Base-by-base conservation (phyloP, 2,113 vertebrate species). In the Tonatia bakeri region DNA sequence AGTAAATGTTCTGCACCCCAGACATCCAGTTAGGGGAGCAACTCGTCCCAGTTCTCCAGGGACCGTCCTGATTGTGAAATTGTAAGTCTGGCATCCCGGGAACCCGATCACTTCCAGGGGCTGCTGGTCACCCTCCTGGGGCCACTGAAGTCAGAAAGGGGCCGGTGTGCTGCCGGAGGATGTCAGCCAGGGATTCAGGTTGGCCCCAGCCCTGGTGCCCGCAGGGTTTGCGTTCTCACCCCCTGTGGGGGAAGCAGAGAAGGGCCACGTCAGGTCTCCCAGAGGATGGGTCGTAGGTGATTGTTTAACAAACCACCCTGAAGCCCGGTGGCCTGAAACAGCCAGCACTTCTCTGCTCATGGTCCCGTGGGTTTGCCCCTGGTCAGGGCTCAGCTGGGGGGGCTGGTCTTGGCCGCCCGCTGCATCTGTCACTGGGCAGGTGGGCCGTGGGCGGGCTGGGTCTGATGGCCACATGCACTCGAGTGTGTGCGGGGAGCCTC, bases 381-480 rank as follows among this genome's bases (percentile, higher is more conserved):
- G 40, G 12, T 2, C 12, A 6, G 3, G 16, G 61, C 45, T 4
- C 14, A 6, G 45, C 17, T 11, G 72, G 33, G 28, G 10, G 16
- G 72, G 54, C 72, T 89, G 87, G 56, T 45, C 65, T 20, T 7
- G 2, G 9, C 36, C 26, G 64, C 50, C 19, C 9, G 14, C 24
- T 8, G 64, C 5, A 16, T 28, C 38, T 0, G 3, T 43, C 45
- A 28, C 4, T 56, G 70, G 36, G n/a, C 47, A 72, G 36, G 15
- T 36, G 45, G 75, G 75, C 17, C 5, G 1, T 2, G 17, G n/a
- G n/a, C 87, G 52, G 47, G 26, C 26, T 24, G 45, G n/a, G 38
- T 36, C 45, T 2, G 1, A 7, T 1, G 8, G 38, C 56, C n/a
- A 4, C 17, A 4, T 12, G 22, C 31, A 20, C n/a, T 40, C 16